Evolutionary conservation across 2,797 vertebrate species (phyloP), one percentile per base, ranked within the genome.

Genomic region (Decapterus maruadsi): DNA sequence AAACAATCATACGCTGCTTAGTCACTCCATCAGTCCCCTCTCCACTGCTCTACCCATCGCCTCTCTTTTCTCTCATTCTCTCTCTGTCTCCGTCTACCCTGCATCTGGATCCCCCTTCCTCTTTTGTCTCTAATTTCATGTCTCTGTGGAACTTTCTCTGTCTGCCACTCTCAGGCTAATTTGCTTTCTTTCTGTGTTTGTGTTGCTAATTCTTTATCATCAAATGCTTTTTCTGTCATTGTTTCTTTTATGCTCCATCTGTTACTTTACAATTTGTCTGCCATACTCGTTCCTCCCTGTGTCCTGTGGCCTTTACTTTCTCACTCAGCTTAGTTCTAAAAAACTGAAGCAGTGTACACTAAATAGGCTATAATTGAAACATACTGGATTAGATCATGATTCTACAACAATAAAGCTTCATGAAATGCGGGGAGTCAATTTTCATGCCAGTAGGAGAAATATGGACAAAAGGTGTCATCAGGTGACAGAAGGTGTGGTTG

Each of bases 1-100:
- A 85, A 82, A 88, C 84, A 84, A 88, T 92, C 86, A 84, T 72
- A 81, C 60, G 56, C 70, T 77, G 73, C 85, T 88, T 86, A 88
- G 81, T 88, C 85, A 70, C 68, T 75, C 62, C 53, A 20, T 81
- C 69, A 42, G 11, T 72, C 65, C 79, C 22, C 20, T n/a, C 36
- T 45, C 11, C 65, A 8, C 53, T 4, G 19, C 67, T 78, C 43
- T 46, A 4, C 20, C 40, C 51, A 3, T 54, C 38, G 40, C 57
- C 29, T n/a, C 36, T 71, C 29, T 29, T 16, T 36, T 54, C 56
- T 64, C 17, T 74, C 22, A n/a, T 1, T 73, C 60, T 77, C 34
- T 36, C 34, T 36, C 38, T 54, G 53, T 64, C 17, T 72, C 22
- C 19, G 1, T 71, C 60, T 77, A 31, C 57, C 6, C 51, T 59